Evolutionary conservation across 1,140 invertebrate species (phyloP).

Genomic region (Drosophila nasuta): DNA sequence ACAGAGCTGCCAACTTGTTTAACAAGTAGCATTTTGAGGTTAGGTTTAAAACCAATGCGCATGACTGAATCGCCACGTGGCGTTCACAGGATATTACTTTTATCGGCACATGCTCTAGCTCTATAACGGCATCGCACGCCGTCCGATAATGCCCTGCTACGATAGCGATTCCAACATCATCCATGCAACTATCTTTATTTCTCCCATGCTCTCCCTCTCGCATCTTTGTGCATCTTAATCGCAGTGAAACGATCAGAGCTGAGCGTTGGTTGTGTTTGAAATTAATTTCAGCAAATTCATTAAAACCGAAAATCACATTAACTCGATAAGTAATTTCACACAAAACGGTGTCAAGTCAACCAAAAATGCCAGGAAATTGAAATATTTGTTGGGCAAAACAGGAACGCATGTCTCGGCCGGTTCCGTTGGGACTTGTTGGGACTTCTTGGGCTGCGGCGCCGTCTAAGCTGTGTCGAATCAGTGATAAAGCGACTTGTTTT

Average conservation of each 20-base stretch:
- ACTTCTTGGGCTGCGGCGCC: background rate
- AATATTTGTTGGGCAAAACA: slow-evolving; percentile 54
- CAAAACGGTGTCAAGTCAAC: slow-evolving; percentile 72
- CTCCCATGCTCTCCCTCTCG: background rate
- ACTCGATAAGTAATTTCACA: slow-evolving; percentile 72
- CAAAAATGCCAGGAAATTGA: slow-evolving; percentile 76
- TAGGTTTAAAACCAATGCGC: slow-evolving; percentile 31
- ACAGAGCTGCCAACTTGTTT: slow-evolving; percentile 26
- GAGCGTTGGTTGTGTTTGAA: slow-evolving; percentile 33
- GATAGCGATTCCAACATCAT: slow-evolving; percentile 12
- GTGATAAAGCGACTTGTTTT: background rate
- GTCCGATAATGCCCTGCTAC: slow-evolving; percentile 46
- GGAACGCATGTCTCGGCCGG: slow-evolving; percentile 12
- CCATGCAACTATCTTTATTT: slow-evolving; percentile 24
- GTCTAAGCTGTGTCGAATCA: slow-evolving; percentile 14
- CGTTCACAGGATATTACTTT: slow-evolving; percentile 78
- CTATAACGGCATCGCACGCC: slow-evolving; percentile 53
- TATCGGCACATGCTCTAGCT: slow-evolving; percentile 69
- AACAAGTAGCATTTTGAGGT: slow-evolving; percentile 13
- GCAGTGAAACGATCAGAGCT: slow-evolving; percentile 45
- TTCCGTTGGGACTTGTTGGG: slow-evolving; percentile 34
- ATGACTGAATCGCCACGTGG: slow-evolving; percentile 63
- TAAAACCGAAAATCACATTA: slow-evolving; percentile 75
- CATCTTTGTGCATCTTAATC: slow-evolving; percentile 42
- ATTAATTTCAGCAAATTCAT: slow-evolving; percentile 80